Conservation (phyloP, 2,888 invertebrate species). For the Heliconius charithonia region DNA sequence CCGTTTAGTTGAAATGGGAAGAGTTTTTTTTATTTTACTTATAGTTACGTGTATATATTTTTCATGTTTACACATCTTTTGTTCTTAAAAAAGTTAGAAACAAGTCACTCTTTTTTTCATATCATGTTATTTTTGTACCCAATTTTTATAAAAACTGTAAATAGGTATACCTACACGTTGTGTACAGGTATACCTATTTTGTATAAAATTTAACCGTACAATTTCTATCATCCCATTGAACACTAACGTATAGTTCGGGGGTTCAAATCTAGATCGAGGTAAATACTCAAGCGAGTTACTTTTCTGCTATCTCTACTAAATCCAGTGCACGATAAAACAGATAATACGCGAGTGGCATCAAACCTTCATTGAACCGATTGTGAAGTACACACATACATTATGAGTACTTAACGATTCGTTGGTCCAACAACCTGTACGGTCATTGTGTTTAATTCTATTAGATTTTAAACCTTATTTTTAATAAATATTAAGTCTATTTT, state of each 20-base stretch:
- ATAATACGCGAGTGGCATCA: slow-evolving; percentile 33
- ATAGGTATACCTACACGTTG: background rate
- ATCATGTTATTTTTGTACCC: background rate
- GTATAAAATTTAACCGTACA: background rate
- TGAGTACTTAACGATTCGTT: slow-evolving; percentile 29
- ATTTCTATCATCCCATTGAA: background rate
- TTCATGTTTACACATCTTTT: background rate
- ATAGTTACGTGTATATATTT: background rate
- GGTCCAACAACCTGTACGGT: slow-evolving; percentile 25
- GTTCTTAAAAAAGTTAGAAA: background rate
- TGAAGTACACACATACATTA: slow-evolving; percentile 26
- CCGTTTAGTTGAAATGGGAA: background rate
- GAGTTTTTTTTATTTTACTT: background rate
- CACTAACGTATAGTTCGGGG: background rate
- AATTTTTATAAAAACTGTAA: too few species aligned
- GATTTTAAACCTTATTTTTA: background rate
- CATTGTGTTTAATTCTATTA: background rate
- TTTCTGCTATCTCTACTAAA: background rate
- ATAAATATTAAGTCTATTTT: background rate
- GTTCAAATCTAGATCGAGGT: background rate
- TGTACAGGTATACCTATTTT: too few species aligned
- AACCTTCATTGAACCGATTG: slow-evolving; percentile 31
- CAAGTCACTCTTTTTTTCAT: background rate
- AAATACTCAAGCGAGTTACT: background rate
- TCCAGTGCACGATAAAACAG: slow-evolving; percentile 20